These are phyloP conservation scores for Epinotia demarniana DNA, from an alignment of 2,888 invertebrate genomes.

Conservation along the genomic window DNA sequence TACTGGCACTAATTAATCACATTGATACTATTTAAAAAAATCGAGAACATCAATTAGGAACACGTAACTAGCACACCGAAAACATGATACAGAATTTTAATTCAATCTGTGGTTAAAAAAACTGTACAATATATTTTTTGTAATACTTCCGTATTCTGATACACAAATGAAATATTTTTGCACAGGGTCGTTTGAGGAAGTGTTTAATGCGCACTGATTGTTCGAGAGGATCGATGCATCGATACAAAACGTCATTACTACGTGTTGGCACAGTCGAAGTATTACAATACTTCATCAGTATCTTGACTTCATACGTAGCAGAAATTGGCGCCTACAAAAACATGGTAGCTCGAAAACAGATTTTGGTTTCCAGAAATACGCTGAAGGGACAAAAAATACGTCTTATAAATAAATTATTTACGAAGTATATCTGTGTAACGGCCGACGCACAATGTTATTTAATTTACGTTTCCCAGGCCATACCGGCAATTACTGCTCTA, in stretches of 20 bases:
- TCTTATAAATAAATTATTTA: no score
- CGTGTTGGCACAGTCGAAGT: conserved; percentile 13
- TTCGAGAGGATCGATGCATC: conserved; percentile 28
- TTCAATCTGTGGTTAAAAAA: conserved; percentile 13
- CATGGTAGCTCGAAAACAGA: no score
- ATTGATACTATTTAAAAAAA: conserved; percentile 43
- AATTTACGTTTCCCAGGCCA: no score
- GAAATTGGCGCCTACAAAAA: no score
- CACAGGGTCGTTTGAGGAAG: conserved; percentile 35
- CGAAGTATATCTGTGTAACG: no score
- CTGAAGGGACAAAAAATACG: no score
- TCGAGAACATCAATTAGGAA: conserved; percentile 30
- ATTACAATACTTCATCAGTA: not conserved
- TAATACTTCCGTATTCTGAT: not conserved
- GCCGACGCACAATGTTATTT: no score
- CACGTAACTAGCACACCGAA: conserved; percentile 13
- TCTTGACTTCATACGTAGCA: not conserved
- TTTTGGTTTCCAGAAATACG: no score
- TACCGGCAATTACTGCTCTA: no score
- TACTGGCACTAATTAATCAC: conserved; percentile 45
- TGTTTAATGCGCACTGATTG: conserved; percentile 40
- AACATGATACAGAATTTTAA: not conserved
- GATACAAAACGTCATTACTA: conserved; percentile 26
- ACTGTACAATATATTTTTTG: not conserved
- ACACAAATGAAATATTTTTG: conserved; percentile 10